Evolutionary conservation across 2,113 vertebrate species (phyloP).

Genomic region (Atherinomorus stipes): DNA sequence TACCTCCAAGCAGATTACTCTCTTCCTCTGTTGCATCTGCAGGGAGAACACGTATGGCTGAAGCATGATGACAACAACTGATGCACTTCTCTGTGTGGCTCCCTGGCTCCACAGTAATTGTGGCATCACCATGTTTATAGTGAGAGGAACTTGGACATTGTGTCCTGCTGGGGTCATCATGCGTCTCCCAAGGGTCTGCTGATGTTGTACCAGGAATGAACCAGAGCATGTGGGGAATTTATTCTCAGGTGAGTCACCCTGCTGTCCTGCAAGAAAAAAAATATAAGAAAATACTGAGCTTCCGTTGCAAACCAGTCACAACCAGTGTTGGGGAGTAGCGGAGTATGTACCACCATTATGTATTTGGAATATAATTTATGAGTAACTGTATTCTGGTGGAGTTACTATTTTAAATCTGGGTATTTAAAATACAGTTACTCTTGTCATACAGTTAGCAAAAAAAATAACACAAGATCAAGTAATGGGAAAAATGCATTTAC

Average conservation of each 20-base stretch:
- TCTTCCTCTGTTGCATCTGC: neutral
- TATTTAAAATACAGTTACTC: no score
- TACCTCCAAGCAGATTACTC: slow-evolving; percentile 9
- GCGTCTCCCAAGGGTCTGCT: slow-evolving; percentile 2
- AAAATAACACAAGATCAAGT: no score
- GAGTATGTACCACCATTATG: no score
- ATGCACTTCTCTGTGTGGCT: slow-evolving; percentile 2
- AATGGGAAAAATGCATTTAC: no score
- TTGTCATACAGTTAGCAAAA: no score
- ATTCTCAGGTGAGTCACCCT: neutral
- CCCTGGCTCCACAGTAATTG: slow-evolving; percentile 23
- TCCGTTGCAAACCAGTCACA: no score
- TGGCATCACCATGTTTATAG: slow-evolving; percentile 22
- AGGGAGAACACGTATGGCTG: slow-evolving; percentile 30
- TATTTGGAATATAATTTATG: no score
- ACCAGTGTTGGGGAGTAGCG: no score
- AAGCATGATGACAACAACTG: slow-evolving; percentile 25
- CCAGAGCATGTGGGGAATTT: slow-evolving; percentile 9
- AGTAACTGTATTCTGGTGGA: no score
- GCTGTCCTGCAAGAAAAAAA: neutral
- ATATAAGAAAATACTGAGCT: no score
- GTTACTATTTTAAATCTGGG: no score
- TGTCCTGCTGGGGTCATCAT: slow-evolving; percentile 20
- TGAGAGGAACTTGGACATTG: slow-evolving; percentile 12
- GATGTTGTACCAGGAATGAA: neutral